Base-by-base conservation (phyloP, 2,888 invertebrate genomes). In the Agrochola macilenta region DNA sequence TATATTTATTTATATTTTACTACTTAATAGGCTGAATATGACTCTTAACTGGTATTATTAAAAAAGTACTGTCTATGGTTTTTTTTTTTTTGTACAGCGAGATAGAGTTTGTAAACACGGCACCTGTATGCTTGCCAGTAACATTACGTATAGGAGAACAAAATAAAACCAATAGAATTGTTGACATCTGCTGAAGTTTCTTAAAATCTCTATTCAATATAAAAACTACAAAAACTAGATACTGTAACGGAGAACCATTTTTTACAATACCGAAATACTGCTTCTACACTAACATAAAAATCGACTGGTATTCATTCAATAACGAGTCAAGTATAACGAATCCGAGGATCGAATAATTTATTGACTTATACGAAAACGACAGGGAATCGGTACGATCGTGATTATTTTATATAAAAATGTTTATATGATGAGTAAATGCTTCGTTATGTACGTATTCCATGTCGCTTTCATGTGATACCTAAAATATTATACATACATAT, bases 251-350 rank as follows among this genome's bases (percentile, higher is more conserved):
- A 93, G 93, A 93, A 93, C 89, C 88, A 90, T 91, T 92, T 83
- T 92, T 92, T 92, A 95, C 93, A 93, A 93, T 94, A 93, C 91
- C 93, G 90, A 94, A 95, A 95, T 96, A 96, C 95, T 96, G 96
- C 89, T 94, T 93, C 94, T 95, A 95, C 89, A 90, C 93, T 93
- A 94, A 93, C 89, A 89, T 93, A 92, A 93, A 91, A 90, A 93
- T 93, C 90, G 90, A 93, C 92, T 93, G 93, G 91, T 93, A 92
- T 92, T 91, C 91, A 93, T 94, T 93, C 92, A 91, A 91, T 93
- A 92, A 93, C 91, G 92, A 94, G 91, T 92, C 90, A 93, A 93
- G 90, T 92, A 89, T 89, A 92, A 90, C 89, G 89, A 91, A 91
- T 91, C 87, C 89, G 89, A 89, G 84, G 89, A 91, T 91, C 89